phyloP scores from a whole-genome alignment of 2,797 vertebrate genomes.

The Oreochromis grahami region DNA sequence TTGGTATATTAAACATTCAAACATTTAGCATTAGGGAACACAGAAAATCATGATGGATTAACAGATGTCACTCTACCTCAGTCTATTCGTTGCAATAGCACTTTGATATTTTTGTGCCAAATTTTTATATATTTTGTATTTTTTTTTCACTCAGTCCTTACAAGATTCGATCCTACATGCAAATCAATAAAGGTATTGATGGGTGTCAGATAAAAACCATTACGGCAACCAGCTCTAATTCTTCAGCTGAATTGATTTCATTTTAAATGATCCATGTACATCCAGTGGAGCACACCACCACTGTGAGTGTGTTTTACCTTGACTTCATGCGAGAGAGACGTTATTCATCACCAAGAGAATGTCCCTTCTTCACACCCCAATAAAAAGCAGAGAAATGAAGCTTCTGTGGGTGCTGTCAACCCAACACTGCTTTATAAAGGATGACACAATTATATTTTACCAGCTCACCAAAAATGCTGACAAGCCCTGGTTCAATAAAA shows the following conservation, averaged over 20 bases:
- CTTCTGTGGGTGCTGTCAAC: constrained; percentile 76
- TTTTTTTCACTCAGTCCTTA: constrained; percentile 5
- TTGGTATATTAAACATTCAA: background rate
- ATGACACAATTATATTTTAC: constrained; percentile 85
- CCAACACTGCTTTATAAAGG: constrained; percentile 80
- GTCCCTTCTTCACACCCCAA: constrained; percentile 75
- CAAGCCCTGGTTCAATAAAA: constrained; percentile 78
- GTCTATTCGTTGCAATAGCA: background rate
- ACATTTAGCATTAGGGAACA: background rate
- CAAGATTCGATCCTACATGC: constrained; percentile 41
- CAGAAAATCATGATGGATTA: constrained; percentile 29
- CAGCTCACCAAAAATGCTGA: constrained; percentile 81
- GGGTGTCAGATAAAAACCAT: constrained; percentile 70
- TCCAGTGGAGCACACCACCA: constrained; percentile 46
- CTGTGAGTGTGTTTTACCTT: constrained; percentile 75
- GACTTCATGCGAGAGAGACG: constrained; percentile 71
- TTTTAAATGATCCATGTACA: constrained; percentile 75
- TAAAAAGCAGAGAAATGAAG: constrained; percentile 81
- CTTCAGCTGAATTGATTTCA: constrained; percentile 75
- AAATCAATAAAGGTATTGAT: constrained; percentile 71
- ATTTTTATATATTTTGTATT: background rate
- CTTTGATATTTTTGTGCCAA: constrained; percentile 29
- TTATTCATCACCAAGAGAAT: constrained; percentile 75
- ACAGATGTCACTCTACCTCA: background rate
- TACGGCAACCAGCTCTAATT: constrained; percentile 70